Base-by-base conservation (phyloP, 2,797 vertebrate genomes). In the Hydrophis major region DNA sequence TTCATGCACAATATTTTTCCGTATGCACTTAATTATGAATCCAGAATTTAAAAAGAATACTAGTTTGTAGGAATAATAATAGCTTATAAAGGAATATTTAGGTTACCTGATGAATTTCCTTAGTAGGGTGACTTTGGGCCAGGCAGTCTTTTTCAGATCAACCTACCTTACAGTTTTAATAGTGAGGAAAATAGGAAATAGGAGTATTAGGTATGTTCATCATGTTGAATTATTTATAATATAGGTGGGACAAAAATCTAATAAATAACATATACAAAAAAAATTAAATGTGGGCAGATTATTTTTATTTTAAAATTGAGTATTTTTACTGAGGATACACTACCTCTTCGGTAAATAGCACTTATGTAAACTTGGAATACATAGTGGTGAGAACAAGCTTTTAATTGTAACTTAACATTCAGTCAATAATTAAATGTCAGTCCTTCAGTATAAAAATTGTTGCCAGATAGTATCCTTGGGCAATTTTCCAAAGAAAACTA, bases 401-500 rank as follows among this genome's bases (percentile, higher is more conserved):
- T 89, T 78, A 83, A 83, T 25, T 83, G 56, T 60, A 47, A 16
- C 42, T 28, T 11, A 47, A 37, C 25, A 69, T 47, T 74, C 4
- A 66, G 50, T 92, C 63, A 63, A 53, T 91, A 66, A 55, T 78
- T 90, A 74, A 56, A 56, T 57, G 11, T 25, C 66, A 87, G 60
- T 87, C 61, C 10, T 37, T 32, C n/a, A 55, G 59, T 87, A 61
- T 37, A 63, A 87, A 37, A 55, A 87, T 91, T 47, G 50, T 91
- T 92, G 66, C 55, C 87, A 89, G 37, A 59, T 66, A 92, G 18
- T 88, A 78, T 78, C 55, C 88, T 28, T 60, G 55, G 66, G 91
- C 91, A 66, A 89, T 55, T 88, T 89, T 92, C 66, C 89, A 92
- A 89, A 92, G 32, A 89, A 47, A 89, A 89, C 56, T 92, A 87